Conservation (phyloP, 92 coral and sea anemone species). For the Bergia puertoricense region DNA sequence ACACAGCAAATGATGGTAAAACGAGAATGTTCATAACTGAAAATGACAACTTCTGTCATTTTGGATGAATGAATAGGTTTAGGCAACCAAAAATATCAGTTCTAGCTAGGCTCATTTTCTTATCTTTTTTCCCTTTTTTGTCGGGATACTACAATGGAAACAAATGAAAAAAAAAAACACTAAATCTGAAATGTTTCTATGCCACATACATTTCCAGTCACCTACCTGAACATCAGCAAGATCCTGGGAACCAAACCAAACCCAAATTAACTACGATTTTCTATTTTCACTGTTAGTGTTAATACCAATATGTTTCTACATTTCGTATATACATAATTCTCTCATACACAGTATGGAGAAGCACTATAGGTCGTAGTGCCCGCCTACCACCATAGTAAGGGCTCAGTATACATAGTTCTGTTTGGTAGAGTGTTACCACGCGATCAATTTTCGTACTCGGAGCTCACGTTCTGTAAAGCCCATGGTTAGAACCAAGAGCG, state of each 20-base stretch:
- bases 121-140: neutral
- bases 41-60: neutral
- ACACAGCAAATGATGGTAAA: neutral
- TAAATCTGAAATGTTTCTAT: neutral
- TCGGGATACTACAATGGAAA: neutral
- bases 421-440: neutral
- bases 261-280: neutral
- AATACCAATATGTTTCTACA: slow-evolving; percentile 5
- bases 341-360: slow-evolving; percentile 9
- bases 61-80: neutral
- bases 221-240: neutral
- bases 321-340: slow-evolving; percentile 13
- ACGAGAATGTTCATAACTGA: neutral
- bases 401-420: neutral
- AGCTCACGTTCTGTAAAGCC: neutral
- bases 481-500: neutral
- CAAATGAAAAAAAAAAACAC: neutral
- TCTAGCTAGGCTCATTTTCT: neutral
- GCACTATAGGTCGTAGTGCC: slow-evolving; percentile 29
- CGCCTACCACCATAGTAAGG: slow-evolving; percentile 26
- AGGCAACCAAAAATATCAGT: too few relatives aligned
- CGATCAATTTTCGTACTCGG: neutral
- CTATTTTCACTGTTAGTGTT: neutral
- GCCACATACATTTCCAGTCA: neutral
- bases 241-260: too few relatives aligned